phyloP scores from a whole-genome alignment of 2,888 invertebrate species.

The Heliconius ethilla region DNA sequence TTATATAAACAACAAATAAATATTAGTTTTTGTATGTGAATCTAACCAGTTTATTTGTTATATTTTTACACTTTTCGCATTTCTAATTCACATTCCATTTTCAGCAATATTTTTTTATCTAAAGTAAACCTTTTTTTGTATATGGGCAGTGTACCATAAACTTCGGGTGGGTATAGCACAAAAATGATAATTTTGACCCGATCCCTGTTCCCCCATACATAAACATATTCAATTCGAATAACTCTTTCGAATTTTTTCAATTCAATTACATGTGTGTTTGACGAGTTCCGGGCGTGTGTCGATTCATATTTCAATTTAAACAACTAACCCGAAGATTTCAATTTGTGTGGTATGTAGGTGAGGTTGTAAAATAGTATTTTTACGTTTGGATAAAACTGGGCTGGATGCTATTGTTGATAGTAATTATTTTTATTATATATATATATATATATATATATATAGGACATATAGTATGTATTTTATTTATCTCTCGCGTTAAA shows the following conservation, averaged over 20 bases:
- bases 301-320: conserved; percentile 26
- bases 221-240: conserved; percentile 27
- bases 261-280: conserved; percentile 23
- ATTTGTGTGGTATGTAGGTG: neutral
- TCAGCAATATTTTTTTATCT: conserved; percentile 7
- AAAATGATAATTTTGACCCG: conserved; percentile 34
- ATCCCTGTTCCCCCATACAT: neutral
- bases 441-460: neutral
- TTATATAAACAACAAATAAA: neutral
- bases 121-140: conserved; percentile 1
- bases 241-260: conserved; percentile 28
- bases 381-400: neutral
- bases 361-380: neutral
- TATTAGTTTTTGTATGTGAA: neutral
- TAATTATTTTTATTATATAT: neutral
- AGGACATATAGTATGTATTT: too few species aligned
- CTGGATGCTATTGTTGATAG: neutral
- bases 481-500: too few species aligned
- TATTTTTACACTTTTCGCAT: neutral
- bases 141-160: conserved; percentile 18
- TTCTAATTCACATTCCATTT: neutral
- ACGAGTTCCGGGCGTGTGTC: neutral
- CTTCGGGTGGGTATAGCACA: conserved; percentile 8
- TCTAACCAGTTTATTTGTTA: neutral
- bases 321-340: conserved; percentile 21